phyloP scores from a whole-genome alignment of 2,888 invertebrate species.

The Athalia circularis region DNA sequence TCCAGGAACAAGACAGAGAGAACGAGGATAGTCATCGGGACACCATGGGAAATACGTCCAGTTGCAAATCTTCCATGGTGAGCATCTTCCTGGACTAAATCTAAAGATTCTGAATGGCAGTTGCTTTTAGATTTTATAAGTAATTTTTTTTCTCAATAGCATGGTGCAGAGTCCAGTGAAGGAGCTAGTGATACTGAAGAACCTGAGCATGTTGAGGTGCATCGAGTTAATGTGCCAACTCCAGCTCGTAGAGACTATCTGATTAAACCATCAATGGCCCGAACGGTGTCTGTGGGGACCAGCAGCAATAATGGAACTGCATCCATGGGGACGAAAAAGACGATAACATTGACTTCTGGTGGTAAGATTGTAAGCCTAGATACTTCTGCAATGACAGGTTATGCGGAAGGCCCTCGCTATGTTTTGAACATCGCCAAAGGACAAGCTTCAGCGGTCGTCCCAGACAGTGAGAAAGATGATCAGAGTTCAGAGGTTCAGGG shows the following conservation, averaged over 20 bases:
- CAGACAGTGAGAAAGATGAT: neutral
- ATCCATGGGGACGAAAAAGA: slow-evolving; percentile 58
- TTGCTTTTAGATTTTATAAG: neutral
- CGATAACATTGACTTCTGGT: slow-evolving; percentile 61
- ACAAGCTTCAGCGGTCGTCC: neutral
- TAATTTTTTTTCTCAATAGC: neutral
- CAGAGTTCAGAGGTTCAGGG: neutral
- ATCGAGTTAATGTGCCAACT: neutral
- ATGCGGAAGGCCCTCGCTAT: neutral
- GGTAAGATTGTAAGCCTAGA: slow-evolving; percentile 63
- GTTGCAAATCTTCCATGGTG: slow-evolving; percentile 30
- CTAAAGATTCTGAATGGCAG: neutral
- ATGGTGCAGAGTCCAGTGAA: slow-evolving; percentile 25
- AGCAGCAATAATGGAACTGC: slow-evolving; percentile 40
- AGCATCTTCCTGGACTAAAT: neutral
- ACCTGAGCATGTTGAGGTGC: neutral
- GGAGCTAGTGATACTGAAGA: slow-evolving; percentile 18
- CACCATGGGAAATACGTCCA: neutral
- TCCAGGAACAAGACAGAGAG: slow-evolving; percentile 11
- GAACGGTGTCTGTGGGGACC: neutral
- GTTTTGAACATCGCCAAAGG: slow-evolving; percentile 22
- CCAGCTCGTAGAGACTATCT: neutral
- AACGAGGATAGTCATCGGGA: neutral
- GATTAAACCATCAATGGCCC: slow-evolving; percentile 8
- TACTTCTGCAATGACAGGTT: neutral